A percentile compares a stretch with the other conserved stretches of the same genome.
Conservation (phyloP, 2,888 invertebrate species). For the Junonia oenone region DNA sequence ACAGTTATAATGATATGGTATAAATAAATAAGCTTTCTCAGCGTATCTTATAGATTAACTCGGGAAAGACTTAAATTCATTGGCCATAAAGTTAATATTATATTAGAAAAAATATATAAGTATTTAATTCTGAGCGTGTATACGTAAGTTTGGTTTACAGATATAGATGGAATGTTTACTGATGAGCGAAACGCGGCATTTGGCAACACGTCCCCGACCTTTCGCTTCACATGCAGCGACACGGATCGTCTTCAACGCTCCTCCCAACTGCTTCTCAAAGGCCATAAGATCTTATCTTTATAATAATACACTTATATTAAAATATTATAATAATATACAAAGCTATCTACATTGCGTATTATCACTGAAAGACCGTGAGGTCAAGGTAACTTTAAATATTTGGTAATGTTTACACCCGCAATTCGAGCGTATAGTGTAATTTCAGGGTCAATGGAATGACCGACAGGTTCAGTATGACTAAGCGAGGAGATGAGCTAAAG, state of each 20-base stretch:
- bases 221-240: constrained; percentile 43
- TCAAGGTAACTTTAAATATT: constrained; percentile 76
- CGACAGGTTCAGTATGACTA: constrained; percentile 43
- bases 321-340: constrained; percentile 48
- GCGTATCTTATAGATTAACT: constrained; percentile 23
- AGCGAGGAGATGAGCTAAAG: constrained; percentile 59
- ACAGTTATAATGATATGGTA: constrained; percentile 27
- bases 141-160: constrained; percentile 13
- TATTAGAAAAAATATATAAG: constrained; percentile 9
- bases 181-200: constrained; percentile 50
- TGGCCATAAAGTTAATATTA: constrained; percentile 13
- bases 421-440: constrained; percentile 47
- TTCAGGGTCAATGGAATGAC: constrained; percentile 43
- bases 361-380: constrained; percentile 66
- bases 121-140: constrained; percentile 2
- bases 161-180: constrained; percentile 64
- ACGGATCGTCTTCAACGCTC: constrained; percentile 57
- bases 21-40: constrained; percentile 27
- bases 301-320: constrained; percentile 29
- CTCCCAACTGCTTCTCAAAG: constrained; percentile 45
- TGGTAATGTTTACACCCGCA: constrained; percentile 66
- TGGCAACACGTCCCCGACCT: constrained; percentile 68
- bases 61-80: constrained; percentile 15
- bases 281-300: constrained; percentile 37
- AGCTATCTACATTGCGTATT: constrained; percentile 66